These are phyloP conservation scores for Pogonomyrmex barbatus DNA, from an alignment of 1,140 invertebrate genomes.

Conservation along the genomic window DNA sequence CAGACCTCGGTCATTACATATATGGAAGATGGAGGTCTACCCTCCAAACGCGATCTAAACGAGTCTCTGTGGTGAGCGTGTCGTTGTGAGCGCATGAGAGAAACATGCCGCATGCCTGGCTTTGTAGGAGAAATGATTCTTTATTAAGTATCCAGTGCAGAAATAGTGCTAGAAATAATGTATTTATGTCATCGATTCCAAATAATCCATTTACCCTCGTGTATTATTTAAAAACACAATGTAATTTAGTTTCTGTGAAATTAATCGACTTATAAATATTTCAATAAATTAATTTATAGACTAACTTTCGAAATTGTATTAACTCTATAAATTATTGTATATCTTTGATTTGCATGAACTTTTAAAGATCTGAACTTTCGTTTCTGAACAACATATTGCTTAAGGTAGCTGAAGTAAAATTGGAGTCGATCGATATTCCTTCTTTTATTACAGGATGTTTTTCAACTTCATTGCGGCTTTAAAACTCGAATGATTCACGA, in stretches of 20 bases:
- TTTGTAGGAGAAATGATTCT: slow-evolving; percentile 39
- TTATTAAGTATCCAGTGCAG: background rate
- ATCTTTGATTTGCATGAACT: background rate
- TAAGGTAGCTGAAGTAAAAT: slow-evolving; percentile 11
- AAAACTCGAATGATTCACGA: slow-evolving; percentile 7
- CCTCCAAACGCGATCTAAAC: slow-evolving; percentile 71
- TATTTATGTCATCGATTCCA: background rate
- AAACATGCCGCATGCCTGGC: slow-evolving; percentile 59
- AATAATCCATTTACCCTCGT: slow-evolving; percentile 5
- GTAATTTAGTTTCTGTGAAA: background rate
- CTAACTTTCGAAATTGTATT: background rate
- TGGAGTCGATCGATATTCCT: slow-evolving; percentile 1
- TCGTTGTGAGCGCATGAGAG: slow-evolving; percentile 73
- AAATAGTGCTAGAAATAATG: slow-evolving; percentile 7
- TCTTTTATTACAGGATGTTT: slow-evolving; percentile 18
- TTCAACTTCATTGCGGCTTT: slow-evolving; percentile 32
- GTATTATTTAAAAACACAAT: slow-evolving; percentile 13
- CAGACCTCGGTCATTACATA: slow-evolving; percentile 79
- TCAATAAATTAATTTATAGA: background rate
- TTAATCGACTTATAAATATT: background rate
- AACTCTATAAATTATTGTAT: background rate
- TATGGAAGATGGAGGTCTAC: slow-evolving; percentile 78
- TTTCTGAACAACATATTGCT: background rate
- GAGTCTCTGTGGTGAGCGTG: slow-evolving; percentile 60
- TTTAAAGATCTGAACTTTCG: background rate